Percentiles rank a stretch among this genome's conserved stretches.
Evolutionary conservation across 2,888 invertebrate species (phyloP).

Genomic region (Drosophila putrida): DNA sequence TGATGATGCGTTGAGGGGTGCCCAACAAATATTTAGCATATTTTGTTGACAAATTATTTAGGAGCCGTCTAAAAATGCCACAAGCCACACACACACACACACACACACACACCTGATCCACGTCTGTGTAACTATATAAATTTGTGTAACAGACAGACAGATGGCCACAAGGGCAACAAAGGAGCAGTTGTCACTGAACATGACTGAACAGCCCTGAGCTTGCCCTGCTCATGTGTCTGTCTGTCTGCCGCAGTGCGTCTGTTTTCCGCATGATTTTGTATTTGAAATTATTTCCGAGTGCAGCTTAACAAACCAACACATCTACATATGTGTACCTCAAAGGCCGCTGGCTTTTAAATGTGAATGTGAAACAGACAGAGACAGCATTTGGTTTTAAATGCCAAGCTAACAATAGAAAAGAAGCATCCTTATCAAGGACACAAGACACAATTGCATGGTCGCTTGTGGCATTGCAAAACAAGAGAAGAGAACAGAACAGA

Average conservation of each 20-base stretch:
- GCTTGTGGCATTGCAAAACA: conserved; percentile 25
- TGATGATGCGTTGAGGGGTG: conserved; percentile 26
- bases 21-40: conserved; percentile 42
- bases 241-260: conserved; percentile 66
- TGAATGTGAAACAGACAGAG: conserved; percentile 25
- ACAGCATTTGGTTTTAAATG: conserved; percentile 73
- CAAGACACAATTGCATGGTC: conserved; percentile 60
- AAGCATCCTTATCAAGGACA: conserved; percentile 83
- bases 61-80: conserved; percentile 39
- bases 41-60: conserved; percentile 57
- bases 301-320: conserved; percentile 27
- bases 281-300: conserved; percentile 77
- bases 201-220: conserved; percentile 38
- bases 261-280: conserved; percentile 80
- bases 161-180: conserved; percentile 43
- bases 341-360: conserved; percentile 71
- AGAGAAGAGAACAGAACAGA: conserved; percentile 32
- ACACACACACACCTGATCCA: conserved; percentile 53
- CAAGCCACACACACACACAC: conserved; percentile 51
- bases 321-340: conserved; percentile 36
- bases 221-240: conserved; percentile 56
- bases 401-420: conserved; percentile 81
- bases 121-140: conserved; percentile 2
- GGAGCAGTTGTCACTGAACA: conserved; percentile 25
- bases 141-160: conserved; percentile 14